Base-by-base conservation (phyloP, 1,140 invertebrate genomes). In the Phocides pigmalion region DNA sequence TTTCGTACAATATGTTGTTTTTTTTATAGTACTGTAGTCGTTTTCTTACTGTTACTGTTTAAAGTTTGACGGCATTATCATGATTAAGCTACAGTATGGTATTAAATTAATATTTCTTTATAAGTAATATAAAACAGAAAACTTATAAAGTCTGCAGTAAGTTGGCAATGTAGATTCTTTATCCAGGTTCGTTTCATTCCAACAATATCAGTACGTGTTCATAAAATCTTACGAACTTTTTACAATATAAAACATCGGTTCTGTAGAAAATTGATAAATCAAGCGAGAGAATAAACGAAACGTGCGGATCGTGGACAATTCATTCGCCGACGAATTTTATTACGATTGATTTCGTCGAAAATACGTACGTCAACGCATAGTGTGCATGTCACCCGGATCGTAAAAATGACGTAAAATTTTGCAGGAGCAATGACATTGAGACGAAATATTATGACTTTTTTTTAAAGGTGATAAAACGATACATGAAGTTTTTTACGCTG, bases 391-490 rank as follows among this genome's bases (percentile, higher is more conserved):
- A 51, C 14, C 12, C 2, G 28, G 3, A 0, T 37, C 44, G 28
- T 61, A 61, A 61, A 61, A 49, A 61, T 9, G 44, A 49, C 17
- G 28, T 61, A 22, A 61, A 61, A 59, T 59, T 59, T 59, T 32
- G 44, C 25, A 59, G 56, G 56, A 47, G 28, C 56, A 44, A 46
- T 47, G 54, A 59, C 54, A 46, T n/a, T 11, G 9, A n/a, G n/a
- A 32, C 9, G 9, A 8, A 32, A 32, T 32, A 32, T 32, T n/a
- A n/a, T n/a, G n/a, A n/a, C n/a, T n/a, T n/a, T n/a, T n/a, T n/a
- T n/a, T n/a, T n/a, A n/a, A n/a, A n/a, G n/a, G n/a, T n/a, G n/a
- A n/a, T n/a, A n/a, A n/a, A n/a, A n/a, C n/a, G n/a, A n/a, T n/a
- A n/a, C n/a, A n/a, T n/a, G n/a, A n/a, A n/a, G n/a, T n/a, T n/a